A percentile compares a stretch with the other conserved stretches of the same genome.
phyloP scores from a whole-genome alignment of 2,888 invertebrate genomes.

The Oscheius onirici region DNA sequence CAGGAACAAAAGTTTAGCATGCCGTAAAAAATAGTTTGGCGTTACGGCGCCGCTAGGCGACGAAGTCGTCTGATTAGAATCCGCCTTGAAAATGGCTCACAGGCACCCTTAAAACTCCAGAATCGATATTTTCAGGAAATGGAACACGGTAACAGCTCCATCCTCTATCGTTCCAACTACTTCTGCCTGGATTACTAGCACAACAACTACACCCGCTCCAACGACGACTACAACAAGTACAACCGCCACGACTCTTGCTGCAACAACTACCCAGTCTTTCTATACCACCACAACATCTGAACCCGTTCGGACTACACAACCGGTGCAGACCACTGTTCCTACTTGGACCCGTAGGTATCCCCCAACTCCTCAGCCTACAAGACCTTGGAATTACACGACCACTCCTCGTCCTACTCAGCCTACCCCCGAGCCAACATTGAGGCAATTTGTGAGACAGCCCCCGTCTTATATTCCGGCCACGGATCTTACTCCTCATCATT shows the following conservation, averaged over 20 bases:
- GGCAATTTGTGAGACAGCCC: constrained; percentile 19
- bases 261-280: neutral
- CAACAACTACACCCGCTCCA: neutral
- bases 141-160: neutral
- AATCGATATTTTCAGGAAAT: neutral
- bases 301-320: neutral
- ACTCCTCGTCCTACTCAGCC: neutral
- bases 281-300: neutral
- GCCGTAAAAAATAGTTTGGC: too few species aligned
- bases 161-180: neutral
- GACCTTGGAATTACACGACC: neutral
- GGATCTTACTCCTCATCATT: constrained; percentile 8
- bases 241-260: constrained; percentile 1
- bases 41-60: too few species aligned
- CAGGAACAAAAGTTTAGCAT: too few species aligned
- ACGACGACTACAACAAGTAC: constrained; percentile 14
- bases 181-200: neutral
- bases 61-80: too few species aligned
- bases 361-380: neutral
- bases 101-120: too few species aligned
- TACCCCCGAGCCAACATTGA: neutral
- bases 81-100: too few species aligned
- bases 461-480: constrained; percentile 10
- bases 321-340: neutral
- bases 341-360: neutral